Percentiles rank a stretch among this genome's conserved stretches.
phyloP scores from a whole-genome alignment of 2,888 invertebrate species.

The Shargacucullia verbasci region DNA sequence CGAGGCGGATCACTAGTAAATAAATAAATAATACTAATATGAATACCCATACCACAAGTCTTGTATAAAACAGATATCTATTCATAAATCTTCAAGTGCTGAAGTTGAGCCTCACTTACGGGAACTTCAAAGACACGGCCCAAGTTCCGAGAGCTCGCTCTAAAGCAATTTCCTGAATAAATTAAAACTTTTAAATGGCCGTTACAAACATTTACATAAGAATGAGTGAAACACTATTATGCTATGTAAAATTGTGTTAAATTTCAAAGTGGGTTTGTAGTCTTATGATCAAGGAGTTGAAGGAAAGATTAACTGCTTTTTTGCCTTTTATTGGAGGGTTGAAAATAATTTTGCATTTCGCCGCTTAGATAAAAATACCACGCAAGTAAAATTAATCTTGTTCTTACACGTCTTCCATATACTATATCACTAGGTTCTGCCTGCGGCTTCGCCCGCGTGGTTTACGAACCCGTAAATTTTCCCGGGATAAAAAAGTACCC shows the following conservation, averaged over 20 bases:
- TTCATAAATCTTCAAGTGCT: conserved; percentile 46
- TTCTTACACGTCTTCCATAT: no score
- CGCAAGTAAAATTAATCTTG: no score
- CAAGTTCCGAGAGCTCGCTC: conserved; percentile 43
- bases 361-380: no score
- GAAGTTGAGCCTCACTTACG: conserved; percentile 31
- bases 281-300: background rate
- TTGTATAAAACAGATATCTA: conserved; percentile 9
- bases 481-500: no score
- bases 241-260: conserved; percentile 58
- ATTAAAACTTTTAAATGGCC: conserved; percentile 75
- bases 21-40: no score
- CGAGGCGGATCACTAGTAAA: no score
- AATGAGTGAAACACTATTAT: conserved; percentile 66
- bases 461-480: no score
- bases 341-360: no score
- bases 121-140: conserved; percentile 37
- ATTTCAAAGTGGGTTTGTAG: conserved; percentile 35
- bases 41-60: background rate
- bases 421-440: no score
- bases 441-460: no score
- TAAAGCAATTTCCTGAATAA: conserved; percentile 71
- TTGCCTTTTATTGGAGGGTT: no score
- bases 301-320: background rate
- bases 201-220: conserved; percentile 71